Evolutionary conservation across 1,140 invertebrate genomes (phyloP).

Genomic region (Meloidogyne floridensis): DNA sequence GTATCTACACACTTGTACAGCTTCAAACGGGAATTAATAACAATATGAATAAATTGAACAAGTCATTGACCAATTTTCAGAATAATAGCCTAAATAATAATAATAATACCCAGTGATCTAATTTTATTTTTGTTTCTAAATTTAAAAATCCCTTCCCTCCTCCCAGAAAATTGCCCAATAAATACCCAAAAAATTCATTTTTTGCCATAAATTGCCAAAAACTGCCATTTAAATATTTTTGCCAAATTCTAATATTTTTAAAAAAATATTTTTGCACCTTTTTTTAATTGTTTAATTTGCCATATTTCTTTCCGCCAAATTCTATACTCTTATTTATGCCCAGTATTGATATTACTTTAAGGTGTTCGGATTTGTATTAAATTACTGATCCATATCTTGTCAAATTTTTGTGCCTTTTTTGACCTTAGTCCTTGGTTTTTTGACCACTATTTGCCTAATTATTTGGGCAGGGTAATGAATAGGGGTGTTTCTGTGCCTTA

Average conservation of each 20-base stretch:
- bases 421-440: too few species aligned
- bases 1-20: slow-evolving; percentile 61
- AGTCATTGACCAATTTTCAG: background rate
- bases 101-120: background rate
- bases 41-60: slow-evolving; percentile 41
- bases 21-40: slow-evolving; percentile 61
- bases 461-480: too few species aligned
- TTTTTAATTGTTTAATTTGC: background rate
- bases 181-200: background rate
- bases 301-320: background rate
- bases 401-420: too few species aligned
- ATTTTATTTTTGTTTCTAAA: background rate
- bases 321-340: background rate
- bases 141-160: background rate
- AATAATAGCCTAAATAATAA: background rate
- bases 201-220: background rate
- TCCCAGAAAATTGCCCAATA: background rate
- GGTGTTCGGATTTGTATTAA: too few species aligned
- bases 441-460: too few species aligned
- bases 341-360: background rate
- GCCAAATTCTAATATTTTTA: background rate
- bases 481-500: too few species aligned
- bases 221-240: background rate
- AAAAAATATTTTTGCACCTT: background rate
- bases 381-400: too few species aligned